These are phyloP conservation scores for Azemiops feae DNA, from an alignment of 2,113 vertebrate species.

Conservation along the genomic window DNA sequence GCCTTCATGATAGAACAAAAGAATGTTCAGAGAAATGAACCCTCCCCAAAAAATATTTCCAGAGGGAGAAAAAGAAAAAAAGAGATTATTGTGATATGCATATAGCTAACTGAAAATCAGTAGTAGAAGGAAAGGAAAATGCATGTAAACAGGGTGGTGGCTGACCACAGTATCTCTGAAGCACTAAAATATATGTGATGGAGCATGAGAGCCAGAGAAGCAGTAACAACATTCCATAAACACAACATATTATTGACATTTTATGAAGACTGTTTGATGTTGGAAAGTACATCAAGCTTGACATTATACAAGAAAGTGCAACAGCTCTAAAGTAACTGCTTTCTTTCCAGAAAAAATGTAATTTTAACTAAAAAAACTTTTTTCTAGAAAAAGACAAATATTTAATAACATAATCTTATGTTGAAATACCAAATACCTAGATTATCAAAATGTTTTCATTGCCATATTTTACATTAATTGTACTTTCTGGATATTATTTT, in stretches of 20 bases:
- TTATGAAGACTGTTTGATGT: conserved; percentile 12
- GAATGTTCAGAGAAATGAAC: background rate
- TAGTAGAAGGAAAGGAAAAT: accelerated
- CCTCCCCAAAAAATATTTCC: accelerated
- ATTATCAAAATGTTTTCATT: background rate
- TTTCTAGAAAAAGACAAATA: background rate
- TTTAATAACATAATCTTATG: background rate
- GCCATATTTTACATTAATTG: background rate
- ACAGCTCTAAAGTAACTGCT: background rate
- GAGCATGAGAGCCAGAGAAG: background rate
- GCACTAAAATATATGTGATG: background rate
- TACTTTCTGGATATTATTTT: background rate
- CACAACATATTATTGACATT: background rate
- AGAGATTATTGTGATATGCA: background rate
- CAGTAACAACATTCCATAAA: accelerated
- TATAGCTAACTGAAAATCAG: background rate
- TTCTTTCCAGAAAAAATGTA: background rate
- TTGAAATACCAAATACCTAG: background rate
- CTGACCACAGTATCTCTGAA: background rate
- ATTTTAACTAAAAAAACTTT: background rate
- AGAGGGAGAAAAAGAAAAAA: background rate
- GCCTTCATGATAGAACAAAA: background rate
- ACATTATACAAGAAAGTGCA: background rate
- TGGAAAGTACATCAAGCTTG: background rate
- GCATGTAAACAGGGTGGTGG: background rate